A percentile compares a stretch with the other conserved stretches of the same genome.
Conservation (phyloP, 2,888 invertebrate species). For the Nomada lathburiana region DNA sequence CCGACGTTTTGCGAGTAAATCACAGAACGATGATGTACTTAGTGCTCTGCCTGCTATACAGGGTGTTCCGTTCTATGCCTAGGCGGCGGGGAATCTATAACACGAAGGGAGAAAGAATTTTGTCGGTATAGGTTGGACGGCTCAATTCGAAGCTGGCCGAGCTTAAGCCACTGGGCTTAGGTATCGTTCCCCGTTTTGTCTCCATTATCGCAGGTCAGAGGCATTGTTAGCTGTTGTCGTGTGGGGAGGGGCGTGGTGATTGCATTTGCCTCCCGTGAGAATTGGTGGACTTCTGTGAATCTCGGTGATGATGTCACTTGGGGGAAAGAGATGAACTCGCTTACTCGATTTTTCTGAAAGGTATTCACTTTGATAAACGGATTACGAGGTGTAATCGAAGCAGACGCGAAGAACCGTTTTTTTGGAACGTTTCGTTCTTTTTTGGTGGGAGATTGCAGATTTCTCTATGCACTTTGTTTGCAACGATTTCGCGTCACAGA, state of each 20-base stretch:
- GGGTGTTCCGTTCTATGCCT: background rate
- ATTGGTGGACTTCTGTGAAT: conserved; percentile 4
- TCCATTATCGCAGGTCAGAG: conserved; percentile 22
- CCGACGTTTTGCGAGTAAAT: conserved; percentile 29
- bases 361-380: background rate
- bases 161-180: conserved; percentile 7
- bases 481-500: no score
- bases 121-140: conserved; percentile 1
- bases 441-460: background rate
- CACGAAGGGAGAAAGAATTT: conserved; percentile 3
- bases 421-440: no score
- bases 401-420: no score
- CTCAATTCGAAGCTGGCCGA: conserved; percentile 14
- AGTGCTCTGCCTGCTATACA: background rate
- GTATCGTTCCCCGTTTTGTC: conserved; percentile 27
- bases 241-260: background rate
- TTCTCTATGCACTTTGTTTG: background rate
- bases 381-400: background rate
- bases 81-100: background rate
- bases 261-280: background rate
- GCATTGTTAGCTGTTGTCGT: background rate
- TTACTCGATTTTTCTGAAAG: background rate
- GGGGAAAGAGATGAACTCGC: background rate
- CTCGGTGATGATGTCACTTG: background rate
- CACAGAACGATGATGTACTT: conserved; percentile 33